These are phyloP conservation scores for Agriopis marginaria DNA, from an alignment of 2,888 invertebrate genomes.

Conservation along the genomic window DNA sequence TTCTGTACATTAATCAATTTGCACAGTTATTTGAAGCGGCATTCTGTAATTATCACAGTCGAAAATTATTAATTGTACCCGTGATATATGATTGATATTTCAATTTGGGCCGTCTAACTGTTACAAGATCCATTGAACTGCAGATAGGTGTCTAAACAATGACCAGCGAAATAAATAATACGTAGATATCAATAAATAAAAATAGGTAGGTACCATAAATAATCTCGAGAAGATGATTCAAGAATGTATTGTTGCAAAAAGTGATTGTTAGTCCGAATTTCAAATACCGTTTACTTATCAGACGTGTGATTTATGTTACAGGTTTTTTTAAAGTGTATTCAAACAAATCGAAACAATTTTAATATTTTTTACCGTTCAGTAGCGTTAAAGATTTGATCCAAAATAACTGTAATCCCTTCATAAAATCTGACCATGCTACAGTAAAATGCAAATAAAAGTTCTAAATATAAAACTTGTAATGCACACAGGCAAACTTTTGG, in stretches of 20 bases:
- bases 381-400: background rate
- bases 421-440: background rate
- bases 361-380: background rate
- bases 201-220: constrained; percentile 3
- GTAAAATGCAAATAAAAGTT: constrained; percentile 33
- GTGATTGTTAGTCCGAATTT: constrained; percentile 16
- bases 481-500: constrained; percentile 46
- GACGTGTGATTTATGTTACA: background rate
- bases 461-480: constrained; percentile 23
- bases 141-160: constrained; percentile 37
- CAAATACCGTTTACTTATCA: background rate
- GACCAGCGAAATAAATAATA: constrained; percentile 24
- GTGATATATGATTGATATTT: constrained; percentile 57
- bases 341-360: background rate
- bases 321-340: background rate
- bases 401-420: constrained; percentile 20
- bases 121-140: constrained; percentile 46
- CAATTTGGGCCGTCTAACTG: constrained; percentile 56
- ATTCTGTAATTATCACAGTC: constrained; percentile 36
- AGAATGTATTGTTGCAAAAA: constrained; percentile 31
- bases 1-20: constrained; percentile 40
- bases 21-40: constrained; percentile 36
- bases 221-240: constrained; percentile 21
- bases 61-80: constrained; percentile 51
- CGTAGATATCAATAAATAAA: constrained; percentile 17